These are phyloP conservation scores for Alectura lathami DNA, from an alignment of 2,113 vertebrate species.

Conservation along the genomic window DNA sequence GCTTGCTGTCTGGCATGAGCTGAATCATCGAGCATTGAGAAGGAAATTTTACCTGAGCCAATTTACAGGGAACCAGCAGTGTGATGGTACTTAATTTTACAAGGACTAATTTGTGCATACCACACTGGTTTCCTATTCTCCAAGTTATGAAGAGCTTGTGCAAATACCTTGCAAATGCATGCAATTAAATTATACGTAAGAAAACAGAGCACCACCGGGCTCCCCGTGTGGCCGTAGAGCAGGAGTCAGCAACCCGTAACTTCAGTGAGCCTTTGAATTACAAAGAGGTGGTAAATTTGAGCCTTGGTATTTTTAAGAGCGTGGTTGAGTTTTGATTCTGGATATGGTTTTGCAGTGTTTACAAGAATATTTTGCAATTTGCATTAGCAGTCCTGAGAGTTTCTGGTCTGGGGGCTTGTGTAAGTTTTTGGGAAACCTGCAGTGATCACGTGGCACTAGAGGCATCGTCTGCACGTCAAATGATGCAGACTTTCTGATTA, in stretches of 20 bases:
- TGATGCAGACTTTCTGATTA: not conserved
- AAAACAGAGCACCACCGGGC: not conserved
- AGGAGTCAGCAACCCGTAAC: not conserved
- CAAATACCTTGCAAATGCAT: not conserved
- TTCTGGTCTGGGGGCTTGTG: not conserved
- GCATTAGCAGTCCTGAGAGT: not conserved
- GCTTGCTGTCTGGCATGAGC: not conserved
- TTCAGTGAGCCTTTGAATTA: not conserved
- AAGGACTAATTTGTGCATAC: not conserved
- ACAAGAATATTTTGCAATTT: not conserved
- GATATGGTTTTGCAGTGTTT: not conserved
- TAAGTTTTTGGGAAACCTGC: not conserved
- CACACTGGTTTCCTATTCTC: not conserved
- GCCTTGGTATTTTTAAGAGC: not conserved
- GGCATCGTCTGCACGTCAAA: not conserved
- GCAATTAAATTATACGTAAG: not conserved
- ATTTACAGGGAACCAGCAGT: not conserved
- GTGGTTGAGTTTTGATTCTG: not conserved
- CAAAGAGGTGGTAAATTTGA: not conserved
- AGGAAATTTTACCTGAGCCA: not conserved
- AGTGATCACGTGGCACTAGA: not conserved
- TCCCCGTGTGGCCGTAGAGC: not conserved
- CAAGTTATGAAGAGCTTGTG: not conserved
- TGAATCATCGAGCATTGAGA: not conserved
- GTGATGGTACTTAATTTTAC: not conserved